Percentiles rank a stretch among this genome's conserved stretches.
These are phyloP conservation scores for Zaprionus africanus DNA, from an alignment of 1,140 invertebrate genomes.

Conservation along the genomic window DNA sequence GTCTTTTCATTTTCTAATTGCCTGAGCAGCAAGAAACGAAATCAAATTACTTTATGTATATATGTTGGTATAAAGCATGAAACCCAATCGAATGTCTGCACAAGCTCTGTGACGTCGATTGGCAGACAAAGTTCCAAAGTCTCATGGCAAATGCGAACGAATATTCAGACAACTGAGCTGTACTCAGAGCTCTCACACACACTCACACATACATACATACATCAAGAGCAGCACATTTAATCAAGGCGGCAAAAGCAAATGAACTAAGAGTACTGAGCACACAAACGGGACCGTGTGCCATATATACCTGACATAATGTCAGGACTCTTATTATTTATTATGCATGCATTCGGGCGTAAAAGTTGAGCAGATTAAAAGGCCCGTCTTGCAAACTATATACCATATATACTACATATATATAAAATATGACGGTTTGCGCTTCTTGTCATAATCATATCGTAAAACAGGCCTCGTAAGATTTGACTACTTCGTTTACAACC, in stretches of 20 bases:
- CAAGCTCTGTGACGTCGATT: conserved; percentile 28
- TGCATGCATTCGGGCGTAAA: conserved; percentile 40
- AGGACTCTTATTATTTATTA: conserved; percentile 28
- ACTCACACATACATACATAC: conserved; percentile 28
- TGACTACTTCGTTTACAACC: too few relatives aligned
- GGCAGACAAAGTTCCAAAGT: conserved; percentile 34
- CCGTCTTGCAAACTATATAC: neutral
- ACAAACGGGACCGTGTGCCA: neutral
- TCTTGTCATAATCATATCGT: conserved; percentile 30
- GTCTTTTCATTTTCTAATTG: conserved; percentile 47
- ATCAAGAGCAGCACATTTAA: conserved; percentile 46
- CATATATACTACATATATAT: too few relatives aligned
- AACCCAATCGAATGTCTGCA: conserved; percentile 39
- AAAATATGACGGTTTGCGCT: neutral
- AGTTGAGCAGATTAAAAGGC: conserved; percentile 40
- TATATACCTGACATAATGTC: conserved; percentile 15
- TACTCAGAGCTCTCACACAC: conserved; percentile 21
- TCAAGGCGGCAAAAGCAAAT: conserved; percentile 43
- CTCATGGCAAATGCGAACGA: conserved; percentile 28
- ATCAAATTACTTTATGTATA: conserved; percentile 30
- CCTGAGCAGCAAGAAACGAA: conserved; percentile 49
- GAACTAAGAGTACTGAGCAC: conserved; percentile 1
- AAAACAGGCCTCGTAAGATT: neutral
- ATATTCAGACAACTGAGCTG: conserved; percentile 37
- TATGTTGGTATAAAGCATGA: conserved; percentile 6